Base-by-base conservation (phyloP, 35 echinoderm and acorn worm genomes). In the Amphiura filiformis region DNA sequence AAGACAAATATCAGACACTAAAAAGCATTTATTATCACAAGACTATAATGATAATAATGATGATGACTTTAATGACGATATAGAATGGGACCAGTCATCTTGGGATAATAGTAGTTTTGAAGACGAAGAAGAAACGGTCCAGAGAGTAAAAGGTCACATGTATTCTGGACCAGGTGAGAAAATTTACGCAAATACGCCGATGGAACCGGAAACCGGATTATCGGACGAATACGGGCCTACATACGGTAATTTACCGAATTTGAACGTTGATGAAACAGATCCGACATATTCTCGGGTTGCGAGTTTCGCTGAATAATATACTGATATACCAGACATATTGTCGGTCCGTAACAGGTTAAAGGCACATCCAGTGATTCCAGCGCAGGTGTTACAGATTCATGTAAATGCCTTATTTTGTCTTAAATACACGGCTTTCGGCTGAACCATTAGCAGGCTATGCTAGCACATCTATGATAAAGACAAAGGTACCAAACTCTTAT, bases 51-150 rank as follows among this genome's bases (percentile, higher is more conserved):
- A 70, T 3, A 3, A 70, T 2, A 3, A 70, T 18, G 61, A 70
- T 30, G 20, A 52, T 52, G 44, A 20, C 20, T 7, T 52, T 52
- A 52, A 52, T 52, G 61, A 70, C 28, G 61, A 70, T 3, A 70
- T 70, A 70, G 61, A 70, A 70, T 70, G 61, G 61, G 61, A 70
- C 26, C 61, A 70, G 26, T 70, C 61, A n/a, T 70, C 61, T 13
- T 70, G 61, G 61, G 61, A 70, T 30, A 70, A 70, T n/a, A 70
- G 61, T 70, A 70, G 61, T 70, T 70, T 70, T 70, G 61, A 70
- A 70, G 61, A 70, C 26, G 61, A 70, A 70, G 26, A 15, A 15
- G 61, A 70, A 18, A 70, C 15, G 7, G 15, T 70, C 7, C 1
- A 30, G 26, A 70, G 61, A 70, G 26, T 26, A 26, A 11, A 70